phyloP scores from a whole-genome alignment of 2,797 vertebrate species.

The Melanotaenia boesemani region DNA sequence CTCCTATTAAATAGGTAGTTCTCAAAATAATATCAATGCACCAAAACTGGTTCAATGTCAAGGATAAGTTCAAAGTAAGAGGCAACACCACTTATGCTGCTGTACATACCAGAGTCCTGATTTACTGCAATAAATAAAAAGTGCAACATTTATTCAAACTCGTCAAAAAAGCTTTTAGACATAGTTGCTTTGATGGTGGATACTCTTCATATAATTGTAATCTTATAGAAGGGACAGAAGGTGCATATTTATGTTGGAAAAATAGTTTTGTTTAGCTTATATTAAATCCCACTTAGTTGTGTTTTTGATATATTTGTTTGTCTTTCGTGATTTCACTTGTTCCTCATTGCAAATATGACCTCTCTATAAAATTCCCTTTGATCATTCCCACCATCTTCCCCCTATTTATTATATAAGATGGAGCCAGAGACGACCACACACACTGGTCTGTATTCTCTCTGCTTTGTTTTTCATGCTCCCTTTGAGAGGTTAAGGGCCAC shows the following conservation, averaged over 20 bases:
- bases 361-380: slow-evolving; percentile 18
- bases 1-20: slow-evolving; percentile 1
- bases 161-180: neutral
- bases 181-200: neutral
- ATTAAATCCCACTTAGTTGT: neutral
- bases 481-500: slow-evolving; percentile 50
- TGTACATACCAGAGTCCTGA: neutral
- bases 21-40: neutral
- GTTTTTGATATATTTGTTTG: slow-evolving; percentile 8
- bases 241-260: neutral
- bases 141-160: neutral
- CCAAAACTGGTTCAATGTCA: slow-evolving; percentile 2
- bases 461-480: slow-evolving; percentile 51
- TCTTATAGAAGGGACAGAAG: neutral
- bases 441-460: slow-evolving; percentile 46
- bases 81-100: neutral
- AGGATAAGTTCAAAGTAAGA: neutral
- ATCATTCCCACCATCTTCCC: slow-evolving; percentile 26
- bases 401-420: slow-evolving; percentile 53
- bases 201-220: neutral
- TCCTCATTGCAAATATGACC: slow-evolving; percentile 16
- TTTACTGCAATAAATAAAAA: neutral
- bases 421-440: slow-evolving; percentile 32
- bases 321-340: slow-evolving; percentile 22
- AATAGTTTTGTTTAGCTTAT: neutral